Evolutionary conservation across 2,797 vertebrate species (phyloP).

Genomic region (Gobio occitaniae): DNA sequence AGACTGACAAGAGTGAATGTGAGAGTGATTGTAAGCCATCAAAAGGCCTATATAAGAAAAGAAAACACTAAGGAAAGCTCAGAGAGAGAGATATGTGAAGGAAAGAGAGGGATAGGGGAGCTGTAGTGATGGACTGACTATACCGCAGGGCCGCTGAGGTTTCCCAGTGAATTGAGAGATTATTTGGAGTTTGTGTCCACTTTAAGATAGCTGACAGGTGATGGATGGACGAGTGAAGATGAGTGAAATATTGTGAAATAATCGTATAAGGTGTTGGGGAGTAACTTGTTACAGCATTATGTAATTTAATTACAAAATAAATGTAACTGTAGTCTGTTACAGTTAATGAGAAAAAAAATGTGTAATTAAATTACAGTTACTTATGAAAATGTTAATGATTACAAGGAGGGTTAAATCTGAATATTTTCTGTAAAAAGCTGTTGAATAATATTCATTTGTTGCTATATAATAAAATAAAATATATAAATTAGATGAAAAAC

Average conservation of each 20-base stretch:
- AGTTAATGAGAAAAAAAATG: too few relatives aligned
- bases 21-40: conserved; percentile 40
- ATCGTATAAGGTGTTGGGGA: not conserved
- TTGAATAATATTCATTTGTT: too few relatives aligned
- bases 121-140: conserved; percentile 3
- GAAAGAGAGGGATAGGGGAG: not conserved
- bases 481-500: too few relatives aligned
- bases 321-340: too few relatives aligned
- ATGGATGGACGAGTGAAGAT: not conserved
- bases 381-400: too few relatives aligned
- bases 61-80: not conserved
- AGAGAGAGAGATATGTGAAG: not conserved
- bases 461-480: too few relatives aligned
- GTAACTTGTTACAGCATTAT: too few relatives aligned
- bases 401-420: too few relatives aligned
- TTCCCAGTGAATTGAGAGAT: not conserved
- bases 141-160: not conserved
- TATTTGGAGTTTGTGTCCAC: conserved; percentile 20
- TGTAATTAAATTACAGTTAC: too few relatives aligned
- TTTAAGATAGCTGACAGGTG: not conserved
- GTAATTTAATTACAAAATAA: too few relatives aligned
- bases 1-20: conserved; percentile 58
- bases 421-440: too few relatives aligned
- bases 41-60: conserved; percentile 50
- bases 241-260: not conserved